These are phyloP conservation scores for Phodopus roborovskii DNA, from an alignment of 2,113 vertebrate genomes.

Conservation along the genomic window DNA sequence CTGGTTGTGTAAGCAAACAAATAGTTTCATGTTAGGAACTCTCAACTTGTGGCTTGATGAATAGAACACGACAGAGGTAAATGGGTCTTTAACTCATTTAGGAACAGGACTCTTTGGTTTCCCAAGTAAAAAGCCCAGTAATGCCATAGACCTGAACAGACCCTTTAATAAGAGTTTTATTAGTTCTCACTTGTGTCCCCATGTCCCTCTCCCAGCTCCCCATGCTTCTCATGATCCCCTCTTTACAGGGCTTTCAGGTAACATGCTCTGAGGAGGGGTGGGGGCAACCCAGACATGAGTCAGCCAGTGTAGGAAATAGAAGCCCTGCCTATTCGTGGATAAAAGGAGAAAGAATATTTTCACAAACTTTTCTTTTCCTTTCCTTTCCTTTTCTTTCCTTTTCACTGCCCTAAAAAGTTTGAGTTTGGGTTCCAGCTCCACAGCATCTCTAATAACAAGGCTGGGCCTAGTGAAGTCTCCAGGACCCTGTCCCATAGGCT, in stretches of 20 bases:
- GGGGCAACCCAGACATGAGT: background rate
- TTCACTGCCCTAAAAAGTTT: background rate
- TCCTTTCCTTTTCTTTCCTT: too few relatives aligned
- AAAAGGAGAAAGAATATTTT: background rate
- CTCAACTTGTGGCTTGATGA: conserved; percentile 96
- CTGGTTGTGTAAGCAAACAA: conserved; percentile 99
- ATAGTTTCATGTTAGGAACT: conserved; percentile 95
- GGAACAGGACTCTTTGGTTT: conserved; percentile 91
- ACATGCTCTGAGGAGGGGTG: background rate
- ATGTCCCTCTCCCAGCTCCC: background rate
- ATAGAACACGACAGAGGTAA: conserved; percentile 97
- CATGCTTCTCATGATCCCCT: accelerated
- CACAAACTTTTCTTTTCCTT: background rate
- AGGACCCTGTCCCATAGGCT: accelerated
- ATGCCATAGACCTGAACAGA: conserved; percentile 84
- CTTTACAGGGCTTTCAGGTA: background rate
- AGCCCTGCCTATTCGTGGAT: background rate
- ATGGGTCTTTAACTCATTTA: conserved; percentile 97
- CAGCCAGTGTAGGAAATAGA: background rate
- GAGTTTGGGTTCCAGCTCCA: accelerated
- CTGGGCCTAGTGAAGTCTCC: background rate
- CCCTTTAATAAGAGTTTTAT: conserved; percentile 85
- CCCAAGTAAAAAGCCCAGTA: conserved; percentile 86
- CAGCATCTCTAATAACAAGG: accelerated
- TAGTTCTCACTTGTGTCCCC: conserved; percentile 75